Conservation (phyloP, 2,888 invertebrate species). For the Argynnis bischoffii region DNA sequence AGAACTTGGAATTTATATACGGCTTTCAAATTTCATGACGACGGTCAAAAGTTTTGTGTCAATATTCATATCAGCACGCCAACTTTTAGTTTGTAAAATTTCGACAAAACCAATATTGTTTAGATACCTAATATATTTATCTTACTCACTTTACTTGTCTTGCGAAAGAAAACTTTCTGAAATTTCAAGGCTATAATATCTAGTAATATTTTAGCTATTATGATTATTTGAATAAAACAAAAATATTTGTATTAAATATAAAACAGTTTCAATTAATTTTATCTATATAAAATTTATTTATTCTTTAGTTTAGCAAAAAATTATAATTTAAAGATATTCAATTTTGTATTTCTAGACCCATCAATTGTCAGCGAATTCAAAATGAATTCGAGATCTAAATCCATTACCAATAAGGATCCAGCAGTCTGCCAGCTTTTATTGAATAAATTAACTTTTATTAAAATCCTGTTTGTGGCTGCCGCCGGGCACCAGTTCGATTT, state of each 20-base stretch:
- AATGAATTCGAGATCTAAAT: conserved; percentile 53
- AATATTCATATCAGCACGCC: conserved; percentile 18
- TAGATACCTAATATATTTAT: conserved; percentile 55
- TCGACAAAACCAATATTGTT: conserved; percentile 45
- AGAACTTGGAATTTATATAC: conserved; percentile 21
- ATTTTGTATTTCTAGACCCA: conserved; percentile 29
- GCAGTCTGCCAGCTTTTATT: conserved; percentile 61
- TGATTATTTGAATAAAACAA: no score
- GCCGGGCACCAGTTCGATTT: conserved; percentile 50
- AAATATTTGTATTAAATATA: no score
- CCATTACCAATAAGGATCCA: conserved; percentile 55
- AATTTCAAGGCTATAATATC: no score
- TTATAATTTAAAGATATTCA: conserved; percentile 2
- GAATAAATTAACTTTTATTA: conserved; percentile 78
- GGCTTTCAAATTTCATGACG: conserved; percentile 17
- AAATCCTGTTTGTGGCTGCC: conserved; percentile 47
- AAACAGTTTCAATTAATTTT: no score
- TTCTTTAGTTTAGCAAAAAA: neutral
- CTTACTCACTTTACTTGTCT: no score
- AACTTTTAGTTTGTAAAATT: conserved; percentile 12
- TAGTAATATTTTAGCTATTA: no score
- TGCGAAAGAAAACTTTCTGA: no score
- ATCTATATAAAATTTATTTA: no score
- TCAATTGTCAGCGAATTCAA: conserved; percentile 46
- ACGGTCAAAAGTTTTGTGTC: conserved; percentile 15